A percentile compares a stretch with the other conserved stretches of the same genome.
Conservation (phyloP, 2,113 vertebrate genomes). For the Lethenteron reissneri region DNA sequence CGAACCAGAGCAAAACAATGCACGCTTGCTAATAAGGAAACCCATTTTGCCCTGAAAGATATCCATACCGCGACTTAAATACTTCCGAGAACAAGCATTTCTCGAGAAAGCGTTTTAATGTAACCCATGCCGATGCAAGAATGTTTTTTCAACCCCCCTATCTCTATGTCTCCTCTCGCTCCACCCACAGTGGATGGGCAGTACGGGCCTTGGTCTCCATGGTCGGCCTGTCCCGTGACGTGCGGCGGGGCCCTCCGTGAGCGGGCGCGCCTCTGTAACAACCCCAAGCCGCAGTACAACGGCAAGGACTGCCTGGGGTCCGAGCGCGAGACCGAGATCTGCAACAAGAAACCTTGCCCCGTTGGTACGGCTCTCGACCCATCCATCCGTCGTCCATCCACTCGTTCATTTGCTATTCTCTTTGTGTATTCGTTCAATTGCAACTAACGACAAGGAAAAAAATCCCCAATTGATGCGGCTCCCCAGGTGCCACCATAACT, state of each 20-base stretch:
- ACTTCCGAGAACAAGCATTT: too few relatives aligned
- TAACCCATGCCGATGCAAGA: too few relatives aligned
- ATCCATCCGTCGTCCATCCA: neutral
- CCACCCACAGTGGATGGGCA: conserved; percentile 48
- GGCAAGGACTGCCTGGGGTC: conserved; percentile 69
- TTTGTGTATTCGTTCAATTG: too few relatives aligned
- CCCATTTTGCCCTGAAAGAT: too few relatives aligned
- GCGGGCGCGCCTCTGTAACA: conserved; percentile 59
- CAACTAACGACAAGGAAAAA: too few relatives aligned
- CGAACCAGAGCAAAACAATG: too few relatives aligned
- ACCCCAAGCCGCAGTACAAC: conserved; percentile 53
- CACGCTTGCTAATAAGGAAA: too few relatives aligned
- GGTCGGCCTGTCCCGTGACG: conserved; percentile 65
- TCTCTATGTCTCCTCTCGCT: neutral
- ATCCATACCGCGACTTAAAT: too few relatives aligned
- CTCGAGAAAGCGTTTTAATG: too few relatives aligned
- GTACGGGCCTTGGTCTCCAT: conserved; percentile 87
- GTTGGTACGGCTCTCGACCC: conserved; percentile 24
- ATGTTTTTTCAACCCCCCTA: neutral
- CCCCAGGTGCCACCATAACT: too few relatives aligned
- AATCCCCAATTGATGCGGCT: too few relatives aligned
- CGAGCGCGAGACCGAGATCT: conserved; percentile 33
- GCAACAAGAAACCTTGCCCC: conserved; percentile 52
- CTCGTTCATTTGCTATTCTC: too few relatives aligned
- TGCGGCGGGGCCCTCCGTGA: conserved; percentile 65